phyloP scores from a whole-genome alignment of 2,113 vertebrate species.

The Entosphenus tridentatus region DNA sequence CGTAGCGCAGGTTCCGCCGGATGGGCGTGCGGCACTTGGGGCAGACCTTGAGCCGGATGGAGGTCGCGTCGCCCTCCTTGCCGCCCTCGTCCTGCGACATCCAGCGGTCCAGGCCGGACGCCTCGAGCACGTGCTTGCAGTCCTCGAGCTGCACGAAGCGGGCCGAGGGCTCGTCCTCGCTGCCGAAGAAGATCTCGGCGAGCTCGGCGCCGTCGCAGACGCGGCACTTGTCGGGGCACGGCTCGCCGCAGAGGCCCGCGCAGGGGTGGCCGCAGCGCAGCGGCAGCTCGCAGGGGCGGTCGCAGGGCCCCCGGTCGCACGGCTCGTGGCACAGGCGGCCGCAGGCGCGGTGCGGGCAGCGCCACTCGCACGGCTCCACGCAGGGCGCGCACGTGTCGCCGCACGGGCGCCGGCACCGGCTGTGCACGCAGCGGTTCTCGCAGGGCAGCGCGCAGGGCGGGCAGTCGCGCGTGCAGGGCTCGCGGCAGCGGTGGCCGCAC shows the following conservation, averaged over 20 bases:
- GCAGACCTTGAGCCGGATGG: constrained; percentile 12
- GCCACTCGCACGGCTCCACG: constrained; percentile 48
- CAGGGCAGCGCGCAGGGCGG: constrained; percentile 38
- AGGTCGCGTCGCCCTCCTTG: neutral
- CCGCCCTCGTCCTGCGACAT: constrained; percentile 7
- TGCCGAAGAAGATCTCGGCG: constrained; percentile 14
- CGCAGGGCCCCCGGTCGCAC: constrained; percentile 48
- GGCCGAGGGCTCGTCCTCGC: constrained; percentile 11
- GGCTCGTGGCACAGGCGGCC: constrained; percentile 55
- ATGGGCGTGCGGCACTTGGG: constrained; percentile 14
- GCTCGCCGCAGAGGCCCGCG: constrained; percentile 17
- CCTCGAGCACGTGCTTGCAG: constrained; percentile 16
- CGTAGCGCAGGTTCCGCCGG: constrained; percentile 12
- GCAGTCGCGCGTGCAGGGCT: constrained; percentile 40
- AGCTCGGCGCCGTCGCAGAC: constrained; percentile 14
- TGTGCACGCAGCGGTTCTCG: constrained; percentile 57
- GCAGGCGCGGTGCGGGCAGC: constrained; percentile 46
- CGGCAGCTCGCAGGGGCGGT: constrained; percentile 27
- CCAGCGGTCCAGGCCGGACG: constrained; percentile 13
- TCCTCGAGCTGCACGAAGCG: constrained; percentile 14
- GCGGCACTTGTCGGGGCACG: constrained; percentile 16
- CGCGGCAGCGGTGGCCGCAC: constrained; percentile 50
- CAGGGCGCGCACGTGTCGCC: constrained; percentile 45
- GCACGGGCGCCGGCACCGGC: constrained; percentile 42
- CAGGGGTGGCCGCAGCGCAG: constrained; percentile 18